A percentile compares a stretch with the other conserved stretches of the same genome.
phyloP scores from a whole-genome alignment of 2,113 vertebrate species.

The Hippocampus comes region DNA sequence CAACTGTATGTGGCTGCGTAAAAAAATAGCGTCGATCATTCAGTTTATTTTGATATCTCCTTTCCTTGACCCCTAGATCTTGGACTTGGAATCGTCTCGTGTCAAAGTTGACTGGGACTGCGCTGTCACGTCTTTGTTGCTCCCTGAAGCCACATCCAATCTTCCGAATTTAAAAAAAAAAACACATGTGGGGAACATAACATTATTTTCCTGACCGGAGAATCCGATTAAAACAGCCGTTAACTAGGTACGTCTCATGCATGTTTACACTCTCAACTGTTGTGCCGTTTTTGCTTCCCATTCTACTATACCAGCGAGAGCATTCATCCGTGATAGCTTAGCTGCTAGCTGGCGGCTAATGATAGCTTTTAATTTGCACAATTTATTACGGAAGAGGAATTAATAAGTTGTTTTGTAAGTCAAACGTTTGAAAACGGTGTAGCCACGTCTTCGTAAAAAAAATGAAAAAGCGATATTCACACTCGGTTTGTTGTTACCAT shows the following conservation, averaged over 20 bases:
- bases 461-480: background rate
- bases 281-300: background rate
- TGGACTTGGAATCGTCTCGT: constrained; percentile 29
- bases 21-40: background rate
- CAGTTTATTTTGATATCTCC: background rate
- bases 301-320: constrained; percentile 14
- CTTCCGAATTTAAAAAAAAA: constrained; percentile 15
- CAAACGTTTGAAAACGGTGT: background rate
- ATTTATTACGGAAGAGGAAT: background rate
- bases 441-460: background rate
- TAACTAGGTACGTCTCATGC: constrained; percentile 43
- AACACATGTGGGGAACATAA: constrained; percentile 40
- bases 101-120: constrained; percentile 61
- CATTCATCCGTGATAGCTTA: constrained; percentile 57
- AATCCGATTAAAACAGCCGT: background rate
- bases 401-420: background rate
- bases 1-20: too few relatives aligned
- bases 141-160: constrained; percentile 10
- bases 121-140: constrained; percentile 71
- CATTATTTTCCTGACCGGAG: background rate
- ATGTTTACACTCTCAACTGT: background rate
- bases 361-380: constrained; percentile 22
- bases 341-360: constrained; percentile 49
- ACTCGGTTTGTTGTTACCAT: constrained; percentile 18
- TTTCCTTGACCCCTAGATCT: background rate